These are phyloP conservation scores for Neodontobutis hainanensis DNA, from an alignment of 2,113 vertebrate species.

Conservation along the genomic window DNA sequence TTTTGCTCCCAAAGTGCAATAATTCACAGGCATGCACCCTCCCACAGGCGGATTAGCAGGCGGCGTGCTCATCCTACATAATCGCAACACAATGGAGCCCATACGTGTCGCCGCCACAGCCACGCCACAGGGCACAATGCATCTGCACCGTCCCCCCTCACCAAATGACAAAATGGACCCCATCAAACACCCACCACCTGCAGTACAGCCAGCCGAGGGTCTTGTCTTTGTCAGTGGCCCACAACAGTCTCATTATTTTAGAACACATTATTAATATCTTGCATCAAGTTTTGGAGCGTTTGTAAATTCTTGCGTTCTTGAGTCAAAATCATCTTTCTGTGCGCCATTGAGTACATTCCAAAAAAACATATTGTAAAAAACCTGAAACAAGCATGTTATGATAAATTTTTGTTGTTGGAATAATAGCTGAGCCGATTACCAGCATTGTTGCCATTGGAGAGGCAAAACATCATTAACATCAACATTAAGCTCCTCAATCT, in stretches of 20 bases:
- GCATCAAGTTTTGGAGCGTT: not conserved
- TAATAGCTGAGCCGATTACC: constrained; percentile 76
- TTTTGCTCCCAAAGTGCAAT: constrained; percentile 73
- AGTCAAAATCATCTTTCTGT: not conserved
- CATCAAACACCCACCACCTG: constrained; percentile 56
- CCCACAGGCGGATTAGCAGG: constrained; percentile 82
- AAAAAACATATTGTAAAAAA: constrained; percentile 62
- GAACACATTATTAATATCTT: constrained; percentile 17
- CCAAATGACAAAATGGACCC: constrained; percentile 64
- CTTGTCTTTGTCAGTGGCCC: constrained; percentile 8
- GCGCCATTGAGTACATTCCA: constrained; percentile 8
- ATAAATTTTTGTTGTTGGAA: constrained; percentile 71
- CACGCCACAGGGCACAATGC: constrained; percentile 70
- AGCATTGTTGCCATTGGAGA: constrained; percentile 69
- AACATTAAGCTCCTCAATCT: constrained; percentile 72
- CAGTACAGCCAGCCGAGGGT: constrained; percentile 20
- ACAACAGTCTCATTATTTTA: constrained; percentile 6
- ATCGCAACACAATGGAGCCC: constrained; percentile 77
- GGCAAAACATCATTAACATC: constrained; percentile 72
- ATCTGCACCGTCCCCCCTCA: constrained; percentile 53
- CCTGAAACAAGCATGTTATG: constrained; percentile 60
- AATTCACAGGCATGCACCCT: constrained; percentile 81
- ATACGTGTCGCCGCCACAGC: constrained; percentile 67
- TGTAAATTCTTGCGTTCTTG: not conserved
- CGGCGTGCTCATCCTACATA: constrained; percentile 81